phyloP scores from a whole-genome alignment of 2,113 vertebrate genomes.

The Eonycteris spelaea region DNA sequence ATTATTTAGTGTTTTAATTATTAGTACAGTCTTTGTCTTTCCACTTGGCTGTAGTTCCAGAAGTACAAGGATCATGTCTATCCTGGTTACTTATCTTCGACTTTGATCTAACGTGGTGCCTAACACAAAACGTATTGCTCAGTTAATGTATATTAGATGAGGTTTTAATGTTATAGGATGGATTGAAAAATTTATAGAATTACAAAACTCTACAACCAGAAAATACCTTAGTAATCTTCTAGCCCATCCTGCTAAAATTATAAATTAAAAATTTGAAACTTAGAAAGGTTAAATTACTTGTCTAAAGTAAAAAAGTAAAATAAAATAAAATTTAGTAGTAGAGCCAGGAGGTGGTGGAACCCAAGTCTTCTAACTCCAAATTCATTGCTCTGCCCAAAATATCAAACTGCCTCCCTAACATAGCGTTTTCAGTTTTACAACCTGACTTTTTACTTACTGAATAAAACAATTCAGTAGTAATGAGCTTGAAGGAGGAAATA shows the following conservation, averaged over 20 bases:
- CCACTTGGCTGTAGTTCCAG: neutral
- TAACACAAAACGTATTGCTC: neutral
- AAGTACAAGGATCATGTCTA: neutral
- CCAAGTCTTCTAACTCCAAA: neutral
- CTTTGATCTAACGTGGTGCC: neutral
- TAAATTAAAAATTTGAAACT: neutral
- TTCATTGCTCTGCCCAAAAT: neutral
- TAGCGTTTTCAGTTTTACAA: neutral
- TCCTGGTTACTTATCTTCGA: neutral
- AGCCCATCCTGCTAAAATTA: neutral
- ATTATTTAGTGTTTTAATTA: neutral
- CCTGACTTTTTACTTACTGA: neutral
- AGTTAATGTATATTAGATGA: neutral
- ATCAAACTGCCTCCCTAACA: neutral
- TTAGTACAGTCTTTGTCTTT: neutral
- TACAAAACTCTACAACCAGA: neutral
- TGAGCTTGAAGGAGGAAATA: neutral
- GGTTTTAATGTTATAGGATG: neutral
- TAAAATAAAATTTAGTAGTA: neutral
- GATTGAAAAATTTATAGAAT: neutral
- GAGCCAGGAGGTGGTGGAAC: neutral
- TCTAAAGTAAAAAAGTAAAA: neutral
- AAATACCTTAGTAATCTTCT: neutral
- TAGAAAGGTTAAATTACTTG: neutral
- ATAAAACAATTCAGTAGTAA: neutral